Percentiles rank a stretch among this genome's conserved stretches.
phyloP scores from a whole-genome alignment of 2,113 vertebrate species.

The Oreochromis spilurus region DNA sequence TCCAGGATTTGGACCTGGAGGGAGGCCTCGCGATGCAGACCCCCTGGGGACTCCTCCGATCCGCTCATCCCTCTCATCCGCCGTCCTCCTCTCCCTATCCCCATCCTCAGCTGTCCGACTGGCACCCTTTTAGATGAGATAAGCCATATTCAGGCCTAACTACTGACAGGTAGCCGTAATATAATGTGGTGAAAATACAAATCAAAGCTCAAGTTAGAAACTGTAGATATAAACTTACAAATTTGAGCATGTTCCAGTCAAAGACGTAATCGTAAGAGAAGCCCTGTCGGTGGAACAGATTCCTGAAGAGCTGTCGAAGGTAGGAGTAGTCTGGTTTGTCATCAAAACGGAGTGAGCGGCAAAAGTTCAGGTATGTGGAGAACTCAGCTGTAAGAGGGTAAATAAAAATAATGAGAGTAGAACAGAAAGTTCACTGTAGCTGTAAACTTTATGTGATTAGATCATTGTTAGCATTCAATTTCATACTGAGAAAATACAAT shows the following conservation, averaged over 20 bases:
- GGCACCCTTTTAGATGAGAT: slow-evolving; percentile 76
- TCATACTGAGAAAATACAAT: not conserved
- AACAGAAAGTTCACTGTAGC: not conserved
- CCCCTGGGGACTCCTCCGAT: slow-evolving; percentile 85
- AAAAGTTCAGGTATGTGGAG: slow-evolving; percentile 97
- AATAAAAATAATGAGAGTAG: not conserved
- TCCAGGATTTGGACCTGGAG: slow-evolving; percentile 75
- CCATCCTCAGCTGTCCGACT: slow-evolving; percentile 89
- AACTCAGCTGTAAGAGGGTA: slow-evolving; percentile 80
- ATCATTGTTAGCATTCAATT: not conserved
- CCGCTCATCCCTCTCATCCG: slow-evolving; percentile 86
- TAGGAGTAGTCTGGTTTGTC: slow-evolving; percentile 98
- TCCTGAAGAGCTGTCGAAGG: slow-evolving; percentile 94
- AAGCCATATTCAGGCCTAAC: not conserved
- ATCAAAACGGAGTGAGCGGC: slow-evolving; percentile 95
- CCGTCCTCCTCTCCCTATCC: slow-evolving; percentile 83
- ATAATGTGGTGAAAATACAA: not conserved
- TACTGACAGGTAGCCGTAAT: not conserved
- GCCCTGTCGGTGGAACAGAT: slow-evolving; percentile 95
- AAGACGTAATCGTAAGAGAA: slow-evolving; percentile 97
- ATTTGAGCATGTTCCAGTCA: slow-evolving; percentile 99
- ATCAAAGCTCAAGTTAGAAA: not conserved
- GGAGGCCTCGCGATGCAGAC: slow-evolving; percentile 70
- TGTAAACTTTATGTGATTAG: not conserved
- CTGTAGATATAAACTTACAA: slow-evolving; percentile 76